A percentile compares a stretch with the other conserved stretches of the same genome.
These are phyloP conservation scores for Neotoxoptera formosana DNA, from an alignment of 1,140 invertebrate species.

Conservation along the genomic window DNA sequence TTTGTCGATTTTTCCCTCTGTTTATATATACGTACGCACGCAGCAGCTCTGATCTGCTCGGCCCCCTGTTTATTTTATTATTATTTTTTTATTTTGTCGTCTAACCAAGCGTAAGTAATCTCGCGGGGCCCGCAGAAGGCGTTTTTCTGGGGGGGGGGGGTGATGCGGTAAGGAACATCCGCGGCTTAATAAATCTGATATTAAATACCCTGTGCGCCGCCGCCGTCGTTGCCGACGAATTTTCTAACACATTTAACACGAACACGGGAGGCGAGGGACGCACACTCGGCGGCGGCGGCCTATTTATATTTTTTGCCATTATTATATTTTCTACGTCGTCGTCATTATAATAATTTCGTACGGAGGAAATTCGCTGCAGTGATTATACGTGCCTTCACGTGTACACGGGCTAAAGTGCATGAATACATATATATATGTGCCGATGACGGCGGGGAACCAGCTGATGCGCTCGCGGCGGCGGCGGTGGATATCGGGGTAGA, in stretches of 20 bases:
- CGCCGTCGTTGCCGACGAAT: constrained; percentile 42
- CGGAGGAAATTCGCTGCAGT: constrained; percentile 32
- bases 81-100: constrained; percentile 46
- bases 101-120: constrained; percentile 51
- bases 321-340: background rate
- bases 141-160: constrained; percentile 44
- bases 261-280: constrained; percentile 3
- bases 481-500: background rate
- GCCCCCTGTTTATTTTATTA: constrained; percentile 48
- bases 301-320: background rate
- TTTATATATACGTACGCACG: too few species aligned
- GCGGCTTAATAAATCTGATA: constrained; percentile 56
- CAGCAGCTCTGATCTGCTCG: too few species aligned
- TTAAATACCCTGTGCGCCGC: constrained; percentile 52
- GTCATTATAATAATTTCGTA: constrained; percentile 23
- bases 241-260: constrained; percentile 58
- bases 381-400: background rate
- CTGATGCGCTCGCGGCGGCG: background rate
- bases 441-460: background rate
- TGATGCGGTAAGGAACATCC: background rate
- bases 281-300: constrained; percentile 42
- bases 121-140: constrained; percentile 52
- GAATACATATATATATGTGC: background rate
- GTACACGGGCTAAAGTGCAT: too few species aligned
- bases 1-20: background rate